Percentiles rank a stretch among this genome's conserved stretches.
These are phyloP conservation scores for Patiria miniata DNA, from an alignment of 35 echinoderm and acorn worm genomes.

Conservation along the genomic window DNA sequence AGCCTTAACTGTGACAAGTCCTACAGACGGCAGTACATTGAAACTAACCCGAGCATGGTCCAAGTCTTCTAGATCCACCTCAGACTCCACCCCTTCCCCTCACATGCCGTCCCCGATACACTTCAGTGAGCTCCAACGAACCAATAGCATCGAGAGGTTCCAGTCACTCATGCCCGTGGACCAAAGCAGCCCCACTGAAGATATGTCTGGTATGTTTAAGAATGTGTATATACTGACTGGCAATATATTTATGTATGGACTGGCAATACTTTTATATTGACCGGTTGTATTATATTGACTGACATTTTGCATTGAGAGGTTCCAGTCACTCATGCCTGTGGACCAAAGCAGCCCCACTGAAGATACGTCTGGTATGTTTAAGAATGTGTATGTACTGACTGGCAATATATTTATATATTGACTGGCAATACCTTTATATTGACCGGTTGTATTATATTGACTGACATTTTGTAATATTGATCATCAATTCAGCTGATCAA, in stretches of 20 bases:
- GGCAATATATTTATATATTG: background rate
- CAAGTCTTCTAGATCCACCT: slow-evolving; percentile 1
- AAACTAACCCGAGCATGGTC: slow-evolving; percentile 15
- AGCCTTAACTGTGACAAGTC: slow-evolving; percentile 5
- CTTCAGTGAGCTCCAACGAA: slow-evolving; percentile 29
- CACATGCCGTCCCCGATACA: slow-evolving; percentile 15
- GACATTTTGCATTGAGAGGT: slow-evolving; percentile 29
- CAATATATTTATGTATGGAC: background rate
- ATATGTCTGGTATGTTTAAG: slow-evolving; percentile 50
- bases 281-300: background rate
- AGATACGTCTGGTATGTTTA: slow-evolving; percentile 39
- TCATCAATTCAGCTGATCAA: too few relatives aligned
- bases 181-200: slow-evolving; percentile 64
- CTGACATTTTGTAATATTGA: background rate
- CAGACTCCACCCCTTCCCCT: slow-evolving; percentile 46
- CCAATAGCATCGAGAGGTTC: slow-evolving; percentile 42
- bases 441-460: background rate
- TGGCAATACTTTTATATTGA: background rate
- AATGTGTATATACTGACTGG: too few relatives aligned
- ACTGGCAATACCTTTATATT: background rate
- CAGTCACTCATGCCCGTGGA: slow-evolving; percentile 44
- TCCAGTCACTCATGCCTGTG: slow-evolving; percentile 33
- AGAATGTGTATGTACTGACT: background rate
- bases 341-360: slow-evolving; percentile 61
- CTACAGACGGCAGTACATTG: background rate